Conservation (phyloP, 2,113 vertebrate genomes). For the Siphamia tubifer region DNA sequence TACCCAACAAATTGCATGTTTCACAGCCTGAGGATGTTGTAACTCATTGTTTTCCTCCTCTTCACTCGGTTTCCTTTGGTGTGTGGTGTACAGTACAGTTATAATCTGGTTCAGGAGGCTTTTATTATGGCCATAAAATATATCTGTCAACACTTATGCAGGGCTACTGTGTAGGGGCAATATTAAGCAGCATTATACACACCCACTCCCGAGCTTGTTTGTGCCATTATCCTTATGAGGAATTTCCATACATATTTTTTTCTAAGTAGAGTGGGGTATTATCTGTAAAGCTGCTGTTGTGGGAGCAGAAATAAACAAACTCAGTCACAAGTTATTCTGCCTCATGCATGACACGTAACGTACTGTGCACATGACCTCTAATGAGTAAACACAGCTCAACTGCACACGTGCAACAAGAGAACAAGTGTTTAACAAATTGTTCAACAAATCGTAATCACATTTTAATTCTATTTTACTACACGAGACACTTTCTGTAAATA, state of each 20-base stretch:
- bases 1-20: conserved; percentile 12
- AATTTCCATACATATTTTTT: background rate
- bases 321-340: background rate
- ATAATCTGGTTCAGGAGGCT: conserved; percentile 4
- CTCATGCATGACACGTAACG: background rate
- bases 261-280: background rate
- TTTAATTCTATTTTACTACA: too few relatives aligned
- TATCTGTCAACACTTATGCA: background rate
- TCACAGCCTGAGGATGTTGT: background rate
- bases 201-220: background rate
- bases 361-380: background rate
- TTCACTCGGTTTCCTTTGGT: conserved; percentile 2
- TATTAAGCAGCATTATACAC: background rate
- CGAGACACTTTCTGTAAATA: too few relatives aligned
- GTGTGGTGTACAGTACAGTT: background rate
- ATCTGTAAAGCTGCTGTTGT: background rate
- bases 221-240: background rate
- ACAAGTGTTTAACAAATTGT: too few relatives aligned
- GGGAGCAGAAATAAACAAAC: background rate
- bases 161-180: background rate
- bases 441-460: too few relatives aligned
- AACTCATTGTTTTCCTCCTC: conserved; percentile 20
- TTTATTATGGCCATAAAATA: conserved; percentile 39
- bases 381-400: background rate
- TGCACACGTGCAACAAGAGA: background rate